phyloP scores from a whole-genome alignment of 2,113 vertebrate genomes.

The Cairina moschata region DNA sequence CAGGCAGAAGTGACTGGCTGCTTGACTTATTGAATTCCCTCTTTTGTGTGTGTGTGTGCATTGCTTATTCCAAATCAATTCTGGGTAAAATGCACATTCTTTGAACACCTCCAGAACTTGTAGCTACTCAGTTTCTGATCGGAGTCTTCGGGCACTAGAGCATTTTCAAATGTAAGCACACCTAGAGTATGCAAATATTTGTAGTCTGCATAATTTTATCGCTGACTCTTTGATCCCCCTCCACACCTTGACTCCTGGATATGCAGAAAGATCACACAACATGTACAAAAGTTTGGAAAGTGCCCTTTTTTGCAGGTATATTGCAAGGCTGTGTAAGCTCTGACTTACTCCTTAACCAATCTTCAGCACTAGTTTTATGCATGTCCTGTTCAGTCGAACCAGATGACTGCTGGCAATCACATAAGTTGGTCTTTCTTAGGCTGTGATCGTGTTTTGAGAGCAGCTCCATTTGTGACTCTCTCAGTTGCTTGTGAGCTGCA shows the following conservation, averaged over 20 bases:
- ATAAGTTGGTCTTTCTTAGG: not conserved
- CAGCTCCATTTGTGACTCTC: accelerated
- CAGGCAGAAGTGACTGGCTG: not conserved
- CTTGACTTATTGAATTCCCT: not conserved
- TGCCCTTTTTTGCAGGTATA: not conserved
- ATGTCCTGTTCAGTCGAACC: not conserved
- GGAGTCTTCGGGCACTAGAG: not conserved
- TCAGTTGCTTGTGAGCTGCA: not conserved
- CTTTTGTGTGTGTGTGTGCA: not conserved
- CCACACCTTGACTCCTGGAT: not conserved
- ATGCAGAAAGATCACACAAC: not conserved
- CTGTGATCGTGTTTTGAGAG: not conserved
- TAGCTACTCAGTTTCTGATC: not conserved
- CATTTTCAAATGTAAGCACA: not conserved
- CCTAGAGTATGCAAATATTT: not conserved
- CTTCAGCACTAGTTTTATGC: not conserved
- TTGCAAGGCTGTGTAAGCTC: not conserved
- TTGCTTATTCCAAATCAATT: not conserved
- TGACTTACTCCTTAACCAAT: not conserved
- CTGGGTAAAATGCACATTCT: not conserved
- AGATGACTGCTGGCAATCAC: not conserved
- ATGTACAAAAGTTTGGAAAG: not conserved
- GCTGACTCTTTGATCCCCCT: not conserved
- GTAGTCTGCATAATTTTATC: not conserved
- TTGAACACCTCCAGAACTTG: not conserved